phyloP scores from a whole-genome alignment of 2,888 invertebrate genomes.

The Orthosia incerta region DNA sequence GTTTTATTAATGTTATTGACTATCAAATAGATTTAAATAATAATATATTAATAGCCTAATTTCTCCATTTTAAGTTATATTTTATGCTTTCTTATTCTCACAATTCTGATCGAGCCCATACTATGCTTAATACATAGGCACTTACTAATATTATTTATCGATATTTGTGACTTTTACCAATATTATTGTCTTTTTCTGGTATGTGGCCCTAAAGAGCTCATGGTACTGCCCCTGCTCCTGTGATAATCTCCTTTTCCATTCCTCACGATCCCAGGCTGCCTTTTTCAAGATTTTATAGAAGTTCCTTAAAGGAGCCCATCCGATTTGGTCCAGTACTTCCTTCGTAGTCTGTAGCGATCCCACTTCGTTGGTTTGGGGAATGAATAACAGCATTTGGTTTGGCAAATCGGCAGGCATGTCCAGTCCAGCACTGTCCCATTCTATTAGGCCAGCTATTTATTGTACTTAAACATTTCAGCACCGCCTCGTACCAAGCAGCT shows the following conservation, averaged over 20 bases:
- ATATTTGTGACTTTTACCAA: neutral
- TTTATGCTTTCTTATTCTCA: neutral
- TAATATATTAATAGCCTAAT: constrained; percentile 21
- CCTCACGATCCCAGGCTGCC: neutral
- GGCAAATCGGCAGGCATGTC: too few species aligned
- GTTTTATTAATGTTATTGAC: constrained; percentile 32
- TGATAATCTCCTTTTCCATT: neutral
- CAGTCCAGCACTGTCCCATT: neutral
- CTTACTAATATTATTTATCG: neutral
- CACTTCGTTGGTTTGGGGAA: too few species aligned
- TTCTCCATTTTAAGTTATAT: constrained; percentile 6
- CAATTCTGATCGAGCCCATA: too few species aligned
- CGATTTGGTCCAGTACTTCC: neutral
- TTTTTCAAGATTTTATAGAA: neutral
- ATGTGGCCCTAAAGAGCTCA: too few species aligned
- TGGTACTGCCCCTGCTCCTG: too few species aligned
- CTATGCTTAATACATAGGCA: neutral
- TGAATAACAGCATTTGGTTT: neutral
- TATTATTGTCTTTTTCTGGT: neutral
- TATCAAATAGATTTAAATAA: constrained; percentile 27
- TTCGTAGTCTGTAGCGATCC: neutral
- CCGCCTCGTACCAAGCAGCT: constrained; percentile 37
- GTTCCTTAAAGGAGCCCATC: neutral
- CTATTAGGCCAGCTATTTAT: neutral
- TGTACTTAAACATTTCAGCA: constrained; percentile 22